Evolutionary conservation across 1,140 invertebrate genomes (phyloP).

Genomic region (Drosophila subpulchrella): DNA sequence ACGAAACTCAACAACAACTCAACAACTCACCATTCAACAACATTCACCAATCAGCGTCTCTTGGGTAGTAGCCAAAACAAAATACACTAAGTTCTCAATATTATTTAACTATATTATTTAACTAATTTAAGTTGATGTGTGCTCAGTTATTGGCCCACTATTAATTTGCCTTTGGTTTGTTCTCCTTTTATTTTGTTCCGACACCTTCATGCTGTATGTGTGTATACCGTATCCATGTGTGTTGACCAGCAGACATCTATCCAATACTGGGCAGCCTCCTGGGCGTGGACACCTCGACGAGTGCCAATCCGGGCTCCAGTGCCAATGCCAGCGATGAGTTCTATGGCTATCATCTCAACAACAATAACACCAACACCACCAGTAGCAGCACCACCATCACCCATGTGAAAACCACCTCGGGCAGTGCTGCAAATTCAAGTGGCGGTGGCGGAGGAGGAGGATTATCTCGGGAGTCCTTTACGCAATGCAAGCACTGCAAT

Average conservation of each 20-base stretch:
- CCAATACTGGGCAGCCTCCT: slow-evolving; percentile 81
- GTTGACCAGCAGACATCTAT: slow-evolving; percentile 76
- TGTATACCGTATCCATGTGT: slow-evolving; percentile 39
- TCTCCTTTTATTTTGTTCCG: slow-evolving; percentile 52
- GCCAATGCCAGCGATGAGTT: slow-evolving; percentile 58
- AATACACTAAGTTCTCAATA: slow-evolving; percentile 54
- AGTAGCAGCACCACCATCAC: slow-evolving; percentile 19
- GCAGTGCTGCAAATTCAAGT: slow-evolving; percentile 9
- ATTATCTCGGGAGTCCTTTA: slow-evolving; percentile 63
- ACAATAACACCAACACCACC: slow-evolving; percentile 46
- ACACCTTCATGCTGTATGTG: slow-evolving; percentile 36
- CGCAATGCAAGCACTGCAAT: slow-evolving; percentile 82
- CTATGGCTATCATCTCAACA: slow-evolving; percentile 68
- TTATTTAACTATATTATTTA: slow-evolving; percentile 22
- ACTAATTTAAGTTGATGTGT: slow-evolving; percentile 50
- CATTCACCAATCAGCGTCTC: slow-evolving; percentile 27
- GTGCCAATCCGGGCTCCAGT: slow-evolving; percentile 25
- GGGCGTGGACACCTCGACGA: slow-evolving; percentile 75
- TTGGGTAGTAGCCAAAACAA: slow-evolving; percentile 44
- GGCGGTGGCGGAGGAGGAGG: slow-evolving; percentile 23
- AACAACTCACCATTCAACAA: slow-evolving; percentile 30
- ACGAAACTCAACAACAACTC: slow-evolving; percentile 38
- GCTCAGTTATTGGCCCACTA: slow-evolving; percentile 26
- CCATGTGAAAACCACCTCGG: slow-evolving; percentile 26
- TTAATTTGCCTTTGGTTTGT: slow-evolving; percentile 51